Evolutionary conservation across 1,140 invertebrate species (phyloP).

Genomic region (Ephestia elutella): DNA sequence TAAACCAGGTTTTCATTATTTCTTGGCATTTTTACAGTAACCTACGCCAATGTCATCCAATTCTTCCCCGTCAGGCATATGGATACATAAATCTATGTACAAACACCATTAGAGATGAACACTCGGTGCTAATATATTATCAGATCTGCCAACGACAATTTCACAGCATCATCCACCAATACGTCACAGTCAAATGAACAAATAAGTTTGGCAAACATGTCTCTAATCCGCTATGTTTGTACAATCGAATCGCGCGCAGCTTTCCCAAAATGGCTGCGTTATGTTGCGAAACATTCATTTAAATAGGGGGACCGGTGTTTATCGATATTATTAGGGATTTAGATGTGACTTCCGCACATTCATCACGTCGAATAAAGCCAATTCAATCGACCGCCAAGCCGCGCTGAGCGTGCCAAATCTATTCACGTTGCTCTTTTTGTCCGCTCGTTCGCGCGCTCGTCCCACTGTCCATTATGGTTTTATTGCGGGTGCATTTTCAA

Average conservation of each 20-base stretch:
- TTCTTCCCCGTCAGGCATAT: too few species aligned
- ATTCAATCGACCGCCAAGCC: constrained; percentile 22
- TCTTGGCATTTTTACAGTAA: too few species aligned
- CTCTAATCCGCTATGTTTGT: constrained; percentile 44
- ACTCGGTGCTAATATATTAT: not conserved
- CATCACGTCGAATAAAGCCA: constrained; percentile 45
- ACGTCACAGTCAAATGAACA: constrained; percentile 46
- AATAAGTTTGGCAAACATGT: constrained; percentile 57
- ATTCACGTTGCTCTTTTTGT: constrained; percentile 58
- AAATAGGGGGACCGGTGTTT: constrained; percentile 61
- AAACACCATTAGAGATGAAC: too few species aligned
- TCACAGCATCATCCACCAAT: constrained; percentile 23
- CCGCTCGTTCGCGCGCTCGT: constrained; percentile 15
- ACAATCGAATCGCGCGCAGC: constrained; percentile 42
- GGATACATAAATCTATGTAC: too few species aligned
- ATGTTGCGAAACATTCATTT: constrained; percentile 62
- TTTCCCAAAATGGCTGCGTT: constrained; percentile 48
- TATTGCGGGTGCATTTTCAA: constrained; percentile 58
- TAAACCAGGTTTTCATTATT: too few species aligned
- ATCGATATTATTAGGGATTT: constrained; percentile 63
- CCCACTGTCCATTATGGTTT: constrained; percentile 56
- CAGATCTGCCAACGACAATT: not conserved
- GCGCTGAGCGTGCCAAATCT: constrained; percentile 61
- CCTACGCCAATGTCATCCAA: too few species aligned
- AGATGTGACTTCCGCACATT: constrained; percentile 59